A percentile compares a stretch with the other conserved stretches of the same genome.
Evolutionary conservation across 1,140 invertebrate species (phyloP).

Genomic region (Sogatella furcifera): DNA sequence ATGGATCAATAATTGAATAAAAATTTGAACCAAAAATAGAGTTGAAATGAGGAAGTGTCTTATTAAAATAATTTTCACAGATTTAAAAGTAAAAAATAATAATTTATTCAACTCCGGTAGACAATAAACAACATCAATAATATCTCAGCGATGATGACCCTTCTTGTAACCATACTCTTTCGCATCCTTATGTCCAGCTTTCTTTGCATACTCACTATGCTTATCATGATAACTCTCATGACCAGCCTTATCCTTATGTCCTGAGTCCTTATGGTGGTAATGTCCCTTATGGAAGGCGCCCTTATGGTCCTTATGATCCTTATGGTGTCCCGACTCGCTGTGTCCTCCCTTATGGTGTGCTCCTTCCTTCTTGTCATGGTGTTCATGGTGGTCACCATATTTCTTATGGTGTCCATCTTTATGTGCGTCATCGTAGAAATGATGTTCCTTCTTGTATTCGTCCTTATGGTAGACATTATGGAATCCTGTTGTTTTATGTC

Average conservation of each 20-base stretch:
- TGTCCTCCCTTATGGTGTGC: conserved; percentile 37
- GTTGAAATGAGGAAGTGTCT: too few relatives aligned
- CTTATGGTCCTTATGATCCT: conserved; percentile 33
- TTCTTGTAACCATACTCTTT: conserved; percentile 46
- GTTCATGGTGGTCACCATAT: conserved; percentile 35
- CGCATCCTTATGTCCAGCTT: conserved; percentile 37
- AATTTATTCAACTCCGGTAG: too few relatives aligned
- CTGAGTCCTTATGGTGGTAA: conserved; percentile 33
- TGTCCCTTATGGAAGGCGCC: conserved; percentile 37
- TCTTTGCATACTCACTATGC: conserved; percentile 32
- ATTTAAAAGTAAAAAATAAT: too few relatives aligned
- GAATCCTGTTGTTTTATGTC: conserved; percentile 53
- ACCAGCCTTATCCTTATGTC: conserved; percentile 32
- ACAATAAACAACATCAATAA: too few relatives aligned
- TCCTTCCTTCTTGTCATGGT: conserved; percentile 36
- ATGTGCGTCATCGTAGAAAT: conserved; percentile 57
- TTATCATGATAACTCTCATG: conserved; percentile 31
- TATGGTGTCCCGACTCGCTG: conserved; percentile 37
- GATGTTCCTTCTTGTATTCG: conserved; percentile 60
- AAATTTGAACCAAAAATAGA: too few relatives aligned
- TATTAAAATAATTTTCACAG: too few relatives aligned
- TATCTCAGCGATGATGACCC: conserved; percentile 23
- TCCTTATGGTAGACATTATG: conserved; percentile 62
- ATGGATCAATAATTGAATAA: too few relatives aligned
- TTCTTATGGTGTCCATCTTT: conserved; percentile 48